phyloP scores from a whole-genome alignment of 2,113 vertebrate genomes.

The Struthio camelus region DNA sequence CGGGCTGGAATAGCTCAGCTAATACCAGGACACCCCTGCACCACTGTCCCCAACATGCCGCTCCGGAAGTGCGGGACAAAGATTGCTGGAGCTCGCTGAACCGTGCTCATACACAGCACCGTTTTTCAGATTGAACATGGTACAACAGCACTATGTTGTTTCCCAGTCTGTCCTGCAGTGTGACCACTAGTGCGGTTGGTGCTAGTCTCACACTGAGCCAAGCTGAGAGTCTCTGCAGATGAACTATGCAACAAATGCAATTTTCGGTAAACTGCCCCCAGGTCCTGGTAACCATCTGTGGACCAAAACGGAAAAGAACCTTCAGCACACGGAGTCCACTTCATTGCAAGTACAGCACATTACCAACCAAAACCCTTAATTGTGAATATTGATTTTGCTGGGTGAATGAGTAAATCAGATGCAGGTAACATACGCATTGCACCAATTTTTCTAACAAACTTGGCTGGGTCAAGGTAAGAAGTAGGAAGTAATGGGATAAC shows the following conservation, averaged over 20 bases:
- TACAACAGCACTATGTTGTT: too few species aligned
- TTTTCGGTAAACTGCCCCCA: rapidly evolving
- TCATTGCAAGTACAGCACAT: not conserved
- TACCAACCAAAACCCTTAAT: not conserved
- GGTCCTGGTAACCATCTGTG: not conserved
- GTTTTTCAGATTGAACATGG: too few species aligned
- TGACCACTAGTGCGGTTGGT: rapidly evolving
- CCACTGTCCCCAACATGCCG: too few species aligned
- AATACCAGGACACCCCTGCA: not conserved
- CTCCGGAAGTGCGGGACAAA: too few species aligned
- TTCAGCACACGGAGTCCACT: not conserved
- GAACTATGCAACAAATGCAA: not conserved
- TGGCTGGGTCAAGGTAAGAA: not conserved
- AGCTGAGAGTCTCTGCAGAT: not conserved
- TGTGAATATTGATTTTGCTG: not conserved
- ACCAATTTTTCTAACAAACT: not conserved
- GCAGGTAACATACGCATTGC: not conserved
- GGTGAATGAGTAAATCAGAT: not conserved
- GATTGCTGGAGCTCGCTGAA: too few species aligned
- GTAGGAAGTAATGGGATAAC: not conserved
- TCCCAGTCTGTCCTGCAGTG: too few species aligned
- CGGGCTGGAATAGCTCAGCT: rapidly evolving
- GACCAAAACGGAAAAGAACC: not conserved
- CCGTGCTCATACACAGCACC: too few species aligned
- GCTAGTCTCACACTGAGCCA: not conserved